Base-by-base conservation (phyloP, 2,113 vertebrate genomes). In the Hippocampus barbouri region DNA sequence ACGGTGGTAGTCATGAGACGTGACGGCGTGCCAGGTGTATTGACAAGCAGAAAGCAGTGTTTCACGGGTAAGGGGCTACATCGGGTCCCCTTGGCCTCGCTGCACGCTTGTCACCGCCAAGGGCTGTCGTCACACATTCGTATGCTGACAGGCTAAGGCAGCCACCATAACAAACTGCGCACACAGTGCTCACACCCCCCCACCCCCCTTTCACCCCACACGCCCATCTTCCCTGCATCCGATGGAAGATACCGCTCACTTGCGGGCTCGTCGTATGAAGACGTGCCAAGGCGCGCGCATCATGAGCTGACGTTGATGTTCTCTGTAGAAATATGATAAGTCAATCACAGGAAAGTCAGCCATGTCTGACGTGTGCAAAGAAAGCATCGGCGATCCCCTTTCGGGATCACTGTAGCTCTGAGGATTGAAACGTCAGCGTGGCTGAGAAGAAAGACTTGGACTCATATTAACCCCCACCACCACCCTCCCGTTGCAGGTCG, bases 401-500 rank as follows among this genome's bases (percentile, higher is more conserved):
- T 79, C 66, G 67, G 68, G 72, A 77, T 69, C 66, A 2, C 8
- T 47, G 25, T 62, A 64, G 25, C 30, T 73, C 51, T 41, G 25
- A 14, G 56, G 47, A 83, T 84, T 72, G 73, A 77, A 81, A 78
- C 68, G 66, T 81, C 74, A 69, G 38, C 51, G 14, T 69, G 30
- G 18, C 51, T 23, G 34, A 56, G 20, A 69, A 14, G 53, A 30
- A 56, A n/a, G 18, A 8, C 1, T 23, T 38, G 49, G 10, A 20
- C 38, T 66, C 16, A 5, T 0, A 1, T 38, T 23, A 30, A 40
- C 59, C 11, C 30, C 51, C 10, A 7, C 25, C 10, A 7, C 25
- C 10, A 4, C 6, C 12, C 2, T 38, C 43, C 16, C 68, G 63
- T 34, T 21, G 21, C 90, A 98, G 97, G 94, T 95, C 66, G 89